Conservation (phyloP, 2,113 vertebrate species). For the Salvelinus sp. region DNA sequence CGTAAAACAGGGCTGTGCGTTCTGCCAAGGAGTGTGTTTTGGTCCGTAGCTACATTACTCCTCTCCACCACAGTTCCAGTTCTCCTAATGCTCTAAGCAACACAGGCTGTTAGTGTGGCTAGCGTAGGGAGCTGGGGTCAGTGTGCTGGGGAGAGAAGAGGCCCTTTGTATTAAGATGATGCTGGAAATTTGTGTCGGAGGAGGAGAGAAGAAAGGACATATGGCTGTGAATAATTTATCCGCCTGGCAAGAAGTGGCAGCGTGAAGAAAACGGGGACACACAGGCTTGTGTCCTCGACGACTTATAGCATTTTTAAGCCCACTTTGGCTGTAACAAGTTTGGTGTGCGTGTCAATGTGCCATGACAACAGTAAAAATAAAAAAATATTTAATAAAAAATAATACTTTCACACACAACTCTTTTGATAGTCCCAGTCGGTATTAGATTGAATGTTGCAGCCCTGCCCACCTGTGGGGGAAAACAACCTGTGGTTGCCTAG, state of each 20-base stretch:
- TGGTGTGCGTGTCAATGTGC: background rate
- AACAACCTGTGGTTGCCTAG: no score
- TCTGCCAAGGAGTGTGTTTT: background rate
- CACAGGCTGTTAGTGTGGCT: slow-evolving; percentile 27
- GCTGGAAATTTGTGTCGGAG: slow-evolving; percentile 48
- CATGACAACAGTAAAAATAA: no score
- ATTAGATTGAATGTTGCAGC: no score
- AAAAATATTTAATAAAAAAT: no score
- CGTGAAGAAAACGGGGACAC: slow-evolving; percentile 1
- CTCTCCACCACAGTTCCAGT: no score
- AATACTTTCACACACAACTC: no score
- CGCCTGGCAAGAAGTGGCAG: background rate
- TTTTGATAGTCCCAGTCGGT: no score
- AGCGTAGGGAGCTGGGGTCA: slow-evolving; percentile 5
- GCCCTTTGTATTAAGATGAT: slow-evolving; percentile 49
- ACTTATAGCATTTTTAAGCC: slow-evolving; percentile 15
- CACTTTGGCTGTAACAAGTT: background rate
- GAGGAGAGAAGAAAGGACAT: slow-evolving; percentile 18
- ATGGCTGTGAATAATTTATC: slow-evolving; percentile 54
- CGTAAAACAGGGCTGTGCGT: background rate
- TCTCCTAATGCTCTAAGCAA: slow-evolving; percentile 48
- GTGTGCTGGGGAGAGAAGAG: slow-evolving; percentile 39
- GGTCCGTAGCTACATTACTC: slow-evolving; percentile 30
- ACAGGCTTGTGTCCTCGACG: slow-evolving; percentile 1
- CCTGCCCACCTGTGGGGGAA: no score